Conservation (phyloP, 2,113 vertebrate genomes). For the Parus major region DNA sequence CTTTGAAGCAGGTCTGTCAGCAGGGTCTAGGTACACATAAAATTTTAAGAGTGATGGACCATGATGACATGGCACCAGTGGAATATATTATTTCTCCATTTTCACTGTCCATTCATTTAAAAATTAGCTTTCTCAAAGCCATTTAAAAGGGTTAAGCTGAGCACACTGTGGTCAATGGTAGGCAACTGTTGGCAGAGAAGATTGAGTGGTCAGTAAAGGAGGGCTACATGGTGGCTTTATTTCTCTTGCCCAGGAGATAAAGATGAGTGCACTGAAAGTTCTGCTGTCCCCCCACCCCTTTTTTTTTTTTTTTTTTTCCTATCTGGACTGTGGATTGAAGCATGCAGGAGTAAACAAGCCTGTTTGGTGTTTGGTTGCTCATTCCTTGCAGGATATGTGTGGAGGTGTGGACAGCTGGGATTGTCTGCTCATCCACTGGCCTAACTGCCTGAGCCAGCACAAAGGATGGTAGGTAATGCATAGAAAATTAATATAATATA, state of each 20-base stretch:
- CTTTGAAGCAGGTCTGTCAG: background rate
- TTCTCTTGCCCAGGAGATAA: background rate
- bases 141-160: background rate
- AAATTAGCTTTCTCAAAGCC: background rate
- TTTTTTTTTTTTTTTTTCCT: background rate
- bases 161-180: background rate
- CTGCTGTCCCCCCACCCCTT: no score
- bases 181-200: background rate
- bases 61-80: background rate
- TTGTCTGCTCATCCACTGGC: background rate
- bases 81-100: background rate
- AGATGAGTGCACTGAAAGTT: background rate
- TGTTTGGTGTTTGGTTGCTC: background rate
- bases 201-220: background rate
- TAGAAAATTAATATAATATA: background rate
- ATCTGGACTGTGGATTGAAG: background rate
- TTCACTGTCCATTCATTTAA: background rate
- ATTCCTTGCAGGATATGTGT: background rate
- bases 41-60: background rate
- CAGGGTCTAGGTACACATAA: background rate
- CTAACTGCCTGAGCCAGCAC: background rate
- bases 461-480: background rate
- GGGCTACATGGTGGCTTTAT: background rate
- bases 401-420: background rate
- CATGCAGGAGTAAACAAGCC: background rate